A percentile compares a stretch with the other conserved stretches of the same genome.
Evolutionary conservation across 2,113 vertebrate species (phyloP).

Genomic region (Megalops atlanticus): DNA sequence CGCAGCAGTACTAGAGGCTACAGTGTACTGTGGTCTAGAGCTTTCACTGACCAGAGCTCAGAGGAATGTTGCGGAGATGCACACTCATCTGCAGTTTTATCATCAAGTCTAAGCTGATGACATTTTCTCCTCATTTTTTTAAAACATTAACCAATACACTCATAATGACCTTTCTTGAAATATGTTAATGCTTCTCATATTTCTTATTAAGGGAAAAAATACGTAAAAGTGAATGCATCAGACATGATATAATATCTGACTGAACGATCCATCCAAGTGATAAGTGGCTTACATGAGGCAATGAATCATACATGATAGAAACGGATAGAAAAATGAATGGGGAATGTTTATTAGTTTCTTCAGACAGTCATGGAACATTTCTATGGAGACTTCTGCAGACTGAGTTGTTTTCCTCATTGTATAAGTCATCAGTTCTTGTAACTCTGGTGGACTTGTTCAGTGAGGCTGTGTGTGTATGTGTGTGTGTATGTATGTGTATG

Average conservation of each 20-base stretch:
- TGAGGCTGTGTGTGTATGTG: not conserved
- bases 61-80: not conserved
- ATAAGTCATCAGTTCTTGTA: conserved; percentile 23
- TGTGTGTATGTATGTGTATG: not conserved
- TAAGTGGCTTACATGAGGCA: conserved; percentile 39
- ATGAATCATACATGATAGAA: conserved; percentile 58
- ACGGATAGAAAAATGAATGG: conserved; percentile 48
- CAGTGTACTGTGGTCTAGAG: not conserved
- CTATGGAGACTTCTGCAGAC: not conserved
- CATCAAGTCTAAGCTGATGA: not conserved
- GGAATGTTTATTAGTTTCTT: not conserved
- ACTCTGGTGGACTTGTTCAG: conserved; percentile 21
- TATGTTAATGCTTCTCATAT: not conserved
- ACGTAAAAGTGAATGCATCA: conserved; percentile 26
- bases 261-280: conserved; percentile 36
- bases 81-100: not conserved
- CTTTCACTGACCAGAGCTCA: conserved; percentile 28
- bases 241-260: conserved; percentile 28
- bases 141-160: not conserved
- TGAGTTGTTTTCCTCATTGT: conserved; percentile 4
- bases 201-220: conserved; percentile 22
- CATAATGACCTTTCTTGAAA: not conserved
- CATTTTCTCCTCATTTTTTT: not conserved
- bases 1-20: conserved; percentile 1
- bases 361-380: not conserved